phyloP scores from a whole-genome alignment of 2,888 invertebrate genomes.

The Pediacus dermestoides region DNA sequence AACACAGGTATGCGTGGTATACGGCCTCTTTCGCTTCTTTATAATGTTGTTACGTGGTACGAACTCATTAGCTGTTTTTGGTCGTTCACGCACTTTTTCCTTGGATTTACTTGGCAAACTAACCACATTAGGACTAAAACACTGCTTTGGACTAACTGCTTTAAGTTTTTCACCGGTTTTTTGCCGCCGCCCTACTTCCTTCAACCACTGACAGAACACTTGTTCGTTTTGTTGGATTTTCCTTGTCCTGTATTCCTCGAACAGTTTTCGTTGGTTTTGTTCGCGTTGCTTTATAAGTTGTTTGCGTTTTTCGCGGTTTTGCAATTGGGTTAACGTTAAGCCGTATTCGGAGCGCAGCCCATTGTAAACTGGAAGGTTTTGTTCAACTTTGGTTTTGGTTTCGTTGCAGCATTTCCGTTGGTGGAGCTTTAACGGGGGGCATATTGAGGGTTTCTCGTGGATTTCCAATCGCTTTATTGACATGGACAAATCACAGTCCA shows the following conservation, averaged over 20 bases:
- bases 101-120: slow-evolving; percentile 25
- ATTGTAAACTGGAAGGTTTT: slow-evolving; percentile 52
- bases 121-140: slow-evolving; percentile 30
- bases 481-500: slow-evolving; percentile 41
- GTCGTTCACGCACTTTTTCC: slow-evolving; percentile 31
- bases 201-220: slow-evolving; percentile 55
- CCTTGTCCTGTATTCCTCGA: slow-evolving; percentile 43
- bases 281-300: slow-evolving; percentile 30
- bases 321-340: slow-evolving; percentile 50
- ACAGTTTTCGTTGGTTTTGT: slow-evolving; percentile 40
- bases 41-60: slow-evolving; percentile 27
- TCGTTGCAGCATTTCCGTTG: slow-evolving; percentile 47
- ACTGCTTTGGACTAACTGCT: slow-evolving; percentile 13
- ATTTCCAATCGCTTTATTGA: slow-evolving; percentile 40
- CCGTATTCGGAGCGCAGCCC: slow-evolving; percentile 57
- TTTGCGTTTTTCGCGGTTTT: slow-evolving; percentile 46
- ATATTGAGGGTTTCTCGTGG: slow-evolving; percentile 36
- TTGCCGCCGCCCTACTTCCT: slow-evolving; percentile 39
- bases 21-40: slow-evolving; percentile 33
- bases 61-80: slow-evolving; percentile 41
- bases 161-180: slow-evolving; percentile 9
- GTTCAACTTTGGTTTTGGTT: slow-evolving; percentile 38
- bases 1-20: slow-evolving; percentile 41
- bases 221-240: slow-evolving; percentile 51
- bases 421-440: slow-evolving; percentile 44